Evolutionary conservation across 2,113 vertebrate species (phyloP).

Genomic region (Calyptommatus sinebrachiatus): DNA sequence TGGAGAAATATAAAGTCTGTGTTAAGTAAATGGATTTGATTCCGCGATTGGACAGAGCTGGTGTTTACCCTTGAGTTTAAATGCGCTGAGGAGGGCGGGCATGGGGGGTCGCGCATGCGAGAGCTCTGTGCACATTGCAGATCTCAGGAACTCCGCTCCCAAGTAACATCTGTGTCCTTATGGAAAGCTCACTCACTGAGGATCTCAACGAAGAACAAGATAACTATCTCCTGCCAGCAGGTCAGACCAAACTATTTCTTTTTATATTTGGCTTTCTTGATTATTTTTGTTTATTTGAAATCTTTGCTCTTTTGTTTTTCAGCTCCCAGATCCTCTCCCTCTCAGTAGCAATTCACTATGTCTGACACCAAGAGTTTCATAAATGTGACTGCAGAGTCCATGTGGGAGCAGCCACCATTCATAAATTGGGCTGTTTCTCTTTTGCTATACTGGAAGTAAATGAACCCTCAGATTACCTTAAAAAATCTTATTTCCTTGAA

Average conservation of each 20-base stretch:
- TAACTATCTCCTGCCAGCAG: slow-evolving; percentile 92
- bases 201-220: slow-evolving; percentile 88
- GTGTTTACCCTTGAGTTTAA: slow-evolving; percentile 70
- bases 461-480: slow-evolving; percentile 60
- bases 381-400: slow-evolving; percentile 72
- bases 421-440: slow-evolving; percentile 68
- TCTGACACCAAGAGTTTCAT: slow-evolving; percentile 75
- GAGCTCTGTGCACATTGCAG: slow-evolving; percentile 98
- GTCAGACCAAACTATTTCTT: slow-evolving; percentile 96
- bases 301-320: slow-evolving; percentile 89
- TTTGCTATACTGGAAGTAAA: slow-evolving; percentile 74
- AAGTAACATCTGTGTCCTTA: slow-evolving; percentile 77
- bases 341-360: slow-evolving; percentile 81
- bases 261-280: slow-evolving; percentile 86
- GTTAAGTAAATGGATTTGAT: slow-evolving; percentile 76
- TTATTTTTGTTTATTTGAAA: slow-evolving; percentile 86
- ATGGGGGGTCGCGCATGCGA: slow-evolving; percentile 92
- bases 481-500: slow-evolving; percentile 59
- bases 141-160: slow-evolving; percentile 83
- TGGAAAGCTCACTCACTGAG: slow-evolving; percentile 80
- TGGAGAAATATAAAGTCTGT: slow-evolving; percentile 68
- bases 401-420: slow-evolving; percentile 74
- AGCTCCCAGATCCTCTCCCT: slow-evolving; percentile 84
- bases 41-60: slow-evolving; percentile 75
- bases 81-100: slow-evolving; percentile 81